Evolutionary conservation across 2,113 vertebrate species (phyloP).

Genomic region (Apodemus speciosus): DNA sequence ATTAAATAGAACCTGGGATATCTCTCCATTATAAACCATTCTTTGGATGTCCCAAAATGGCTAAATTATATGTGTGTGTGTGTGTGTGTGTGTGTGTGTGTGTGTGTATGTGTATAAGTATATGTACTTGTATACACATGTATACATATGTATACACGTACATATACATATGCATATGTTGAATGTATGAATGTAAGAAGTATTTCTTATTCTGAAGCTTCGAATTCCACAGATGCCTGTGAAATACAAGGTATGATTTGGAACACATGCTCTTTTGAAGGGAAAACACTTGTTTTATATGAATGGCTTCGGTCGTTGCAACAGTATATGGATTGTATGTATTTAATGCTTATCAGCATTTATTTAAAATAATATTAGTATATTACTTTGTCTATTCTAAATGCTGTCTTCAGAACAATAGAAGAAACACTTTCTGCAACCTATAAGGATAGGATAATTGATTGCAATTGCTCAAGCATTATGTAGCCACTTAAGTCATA

Average conservation of each 20-base stretch:
- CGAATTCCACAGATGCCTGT: not conserved
- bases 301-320: not conserved
- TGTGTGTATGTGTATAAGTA: too few species aligned
- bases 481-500: slow-evolving; percentile 16
- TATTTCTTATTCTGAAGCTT: slow-evolving; percentile 4
- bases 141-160: not conserved
- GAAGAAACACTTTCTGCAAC: not conserved
- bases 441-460: not conserved
- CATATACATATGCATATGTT: not conserved
- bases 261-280: not conserved
- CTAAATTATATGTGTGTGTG: not conserved
- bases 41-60: too few species aligned
- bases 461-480: slow-evolving; percentile 19
- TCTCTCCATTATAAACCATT: not conserved
- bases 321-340: not conserved
- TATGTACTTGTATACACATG: not conserved
- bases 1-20: not conserved
- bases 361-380: slow-evolving; percentile 39
- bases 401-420: not conserved
- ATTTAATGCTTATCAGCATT: not conserved
- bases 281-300: not conserved
- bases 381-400: not conserved
- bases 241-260: not conserved
- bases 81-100: not conserved
- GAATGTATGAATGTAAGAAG: not conserved